These are phyloP conservation scores for Ecdyonurus torrentis DNA, from an alignment of 2,888 invertebrate genomes.

Conservation along the genomic window DNA sequence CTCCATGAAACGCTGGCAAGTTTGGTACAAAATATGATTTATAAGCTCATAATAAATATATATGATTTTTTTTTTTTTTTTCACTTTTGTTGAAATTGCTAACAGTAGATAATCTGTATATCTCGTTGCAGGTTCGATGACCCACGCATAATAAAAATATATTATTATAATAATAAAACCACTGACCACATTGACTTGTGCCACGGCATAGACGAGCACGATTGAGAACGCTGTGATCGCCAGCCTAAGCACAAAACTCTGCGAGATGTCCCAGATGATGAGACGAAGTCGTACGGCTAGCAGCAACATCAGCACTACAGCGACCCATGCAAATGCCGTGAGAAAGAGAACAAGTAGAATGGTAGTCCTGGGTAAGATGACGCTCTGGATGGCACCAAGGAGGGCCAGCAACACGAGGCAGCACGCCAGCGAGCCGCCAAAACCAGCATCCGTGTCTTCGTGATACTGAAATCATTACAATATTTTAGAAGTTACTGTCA, in stretches of 20 bases:
- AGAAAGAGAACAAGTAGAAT: slow-evolving; percentile 71
- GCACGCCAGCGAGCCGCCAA: slow-evolving; percentile 65
- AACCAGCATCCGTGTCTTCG: slow-evolving; percentile 68
- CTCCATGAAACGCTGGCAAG: too few species aligned
- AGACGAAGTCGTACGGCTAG: slow-evolving; percentile 68
- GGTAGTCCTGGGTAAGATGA: slow-evolving; percentile 67
- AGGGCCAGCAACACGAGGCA: slow-evolving; percentile 58
- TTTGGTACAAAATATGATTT: too few species aligned
- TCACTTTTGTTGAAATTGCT: too few species aligned
- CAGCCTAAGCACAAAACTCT: slow-evolving; percentile 63
- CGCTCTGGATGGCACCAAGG: slow-evolving; percentile 58
- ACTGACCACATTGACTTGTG: slow-evolving; percentile 86
- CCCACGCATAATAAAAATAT: too few species aligned
- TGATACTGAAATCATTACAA: slow-evolving; percentile 47
- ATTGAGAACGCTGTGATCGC: slow-evolving; percentile 79
- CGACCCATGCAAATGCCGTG: slow-evolving; percentile 80
- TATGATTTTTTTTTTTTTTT: too few species aligned
- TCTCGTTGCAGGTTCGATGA: too few species aligned
- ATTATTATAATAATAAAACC: slow-evolving; percentile 5
- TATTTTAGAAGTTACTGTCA: neutral
- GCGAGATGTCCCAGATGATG: slow-evolving; percentile 72
- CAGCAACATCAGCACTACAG: slow-evolving; percentile 67
- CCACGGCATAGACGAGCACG: slow-evolving; percentile 70
- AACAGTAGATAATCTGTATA: too few species aligned
- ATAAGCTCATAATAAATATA: too few species aligned